phyloP scores from a whole-genome alignment of 2,113 vertebrate species.

The Cephalophus harveyi region DNA sequence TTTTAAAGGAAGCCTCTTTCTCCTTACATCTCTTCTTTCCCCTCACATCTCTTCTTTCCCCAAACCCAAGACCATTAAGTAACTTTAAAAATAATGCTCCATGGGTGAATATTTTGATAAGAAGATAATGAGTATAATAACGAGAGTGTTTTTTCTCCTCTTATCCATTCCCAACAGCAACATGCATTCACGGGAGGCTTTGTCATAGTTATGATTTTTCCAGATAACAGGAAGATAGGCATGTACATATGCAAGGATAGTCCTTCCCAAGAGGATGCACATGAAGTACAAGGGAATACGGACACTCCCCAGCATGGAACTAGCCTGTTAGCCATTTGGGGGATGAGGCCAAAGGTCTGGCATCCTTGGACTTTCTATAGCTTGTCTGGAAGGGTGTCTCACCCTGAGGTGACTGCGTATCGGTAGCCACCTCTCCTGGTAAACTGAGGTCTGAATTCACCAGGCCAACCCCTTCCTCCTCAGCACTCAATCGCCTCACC shows the following conservation, averaged over 20 bases:
- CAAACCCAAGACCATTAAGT: conserved; percentile 3
- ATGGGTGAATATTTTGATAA: not conserved
- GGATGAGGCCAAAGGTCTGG: not conserved
- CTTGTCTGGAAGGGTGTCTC: not conserved
- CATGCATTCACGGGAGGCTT: not conserved
- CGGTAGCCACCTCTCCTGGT: not conserved
- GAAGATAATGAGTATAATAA: not conserved
- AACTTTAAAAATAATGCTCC: conserved; percentile 38
- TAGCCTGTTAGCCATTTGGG: not conserved
- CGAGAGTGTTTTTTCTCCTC: not conserved
- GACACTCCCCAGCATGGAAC: not conserved
- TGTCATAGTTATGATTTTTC: not conserved
- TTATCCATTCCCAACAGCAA: not conserved
- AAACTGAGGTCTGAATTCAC: not conserved
- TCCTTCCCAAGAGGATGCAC: not conserved
- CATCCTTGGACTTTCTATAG: not conserved
- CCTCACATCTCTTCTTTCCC: not conserved
- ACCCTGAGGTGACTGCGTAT: not conserved
- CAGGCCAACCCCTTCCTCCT: not conserved
- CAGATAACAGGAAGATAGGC: not conserved
- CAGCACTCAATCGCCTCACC: not conserved
- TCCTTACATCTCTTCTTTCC: not conserved
- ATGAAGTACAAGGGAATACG: not conserved
- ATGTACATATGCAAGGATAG: not conserved
- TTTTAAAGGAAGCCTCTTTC: conserved; percentile 13